Evolutionary conservation across 2,888 invertebrate genomes (phyloP).

Genomic region (Lobophora halterata): DNA sequence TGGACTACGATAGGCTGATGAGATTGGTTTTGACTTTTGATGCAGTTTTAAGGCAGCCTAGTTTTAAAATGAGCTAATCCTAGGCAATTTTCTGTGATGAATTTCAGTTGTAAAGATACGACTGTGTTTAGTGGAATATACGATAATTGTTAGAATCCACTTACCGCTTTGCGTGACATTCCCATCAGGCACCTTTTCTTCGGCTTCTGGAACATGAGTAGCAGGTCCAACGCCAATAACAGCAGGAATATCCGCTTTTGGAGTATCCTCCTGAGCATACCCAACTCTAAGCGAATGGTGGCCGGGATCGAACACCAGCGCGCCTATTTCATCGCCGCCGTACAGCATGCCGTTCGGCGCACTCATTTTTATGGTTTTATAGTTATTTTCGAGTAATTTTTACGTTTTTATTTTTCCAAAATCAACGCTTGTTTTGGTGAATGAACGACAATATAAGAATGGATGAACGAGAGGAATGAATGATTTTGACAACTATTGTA

Average conservation of each 20-base stretch:
- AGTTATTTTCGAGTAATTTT: conserved; percentile 6
- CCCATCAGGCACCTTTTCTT: conserved; percentile 87
- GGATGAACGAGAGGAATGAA: conserved; percentile 1
- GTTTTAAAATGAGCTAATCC: too few species aligned
- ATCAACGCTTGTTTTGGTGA: conserved; percentile 14
- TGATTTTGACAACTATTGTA: too few species aligned
- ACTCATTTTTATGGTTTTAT: conserved; percentile 51
- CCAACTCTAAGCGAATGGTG: conserved; percentile 90
- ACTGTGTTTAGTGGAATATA: too few species aligned
- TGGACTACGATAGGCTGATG: too few species aligned
- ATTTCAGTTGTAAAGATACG: too few species aligned
- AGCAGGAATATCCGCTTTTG: conserved; percentile 98
- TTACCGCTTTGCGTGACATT: conserved; percentile 82
- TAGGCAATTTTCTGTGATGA: too few species aligned
- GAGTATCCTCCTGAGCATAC: conserved; percentile 99
- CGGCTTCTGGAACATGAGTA: conserved; percentile 85
- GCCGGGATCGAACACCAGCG: conserved; percentile 97
- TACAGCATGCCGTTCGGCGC: conserved; percentile 87
- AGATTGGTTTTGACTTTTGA: too few species aligned
- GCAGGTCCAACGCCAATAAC: conserved; percentile 92
- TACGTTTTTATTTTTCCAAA: conserved; percentile 4
- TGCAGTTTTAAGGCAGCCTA: too few species aligned
- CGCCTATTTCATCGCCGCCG: conserved; percentile 99
- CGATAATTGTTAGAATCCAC: conserved; percentile 9
- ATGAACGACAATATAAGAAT: too few species aligned